Conservation (phyloP, 2,888 invertebrate genomes). For the Julus scanicus region DNA sequence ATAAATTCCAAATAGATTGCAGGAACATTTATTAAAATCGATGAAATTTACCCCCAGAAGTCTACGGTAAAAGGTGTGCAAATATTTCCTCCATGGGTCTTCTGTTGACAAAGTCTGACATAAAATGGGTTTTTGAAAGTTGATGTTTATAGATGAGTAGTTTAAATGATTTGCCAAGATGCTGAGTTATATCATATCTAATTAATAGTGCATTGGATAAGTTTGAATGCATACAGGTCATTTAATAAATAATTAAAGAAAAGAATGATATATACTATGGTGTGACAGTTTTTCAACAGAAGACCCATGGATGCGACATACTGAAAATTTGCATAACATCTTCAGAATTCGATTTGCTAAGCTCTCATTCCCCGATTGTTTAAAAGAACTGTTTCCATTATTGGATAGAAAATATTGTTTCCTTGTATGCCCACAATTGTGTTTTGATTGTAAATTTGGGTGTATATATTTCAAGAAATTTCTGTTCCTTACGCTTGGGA, state of each 20-base stretch:
- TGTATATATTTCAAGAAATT: conserved; percentile 54
- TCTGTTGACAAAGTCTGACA: background rate
- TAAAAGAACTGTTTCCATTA: background rate
- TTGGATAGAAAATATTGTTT: conserved; percentile 55
- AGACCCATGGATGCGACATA: background rate
- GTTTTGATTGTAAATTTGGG: conserved; percentile 57
- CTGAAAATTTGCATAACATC: background rate
- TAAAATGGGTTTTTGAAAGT: too few species aligned
- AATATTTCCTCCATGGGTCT: background rate
- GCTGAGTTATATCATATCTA: background rate
- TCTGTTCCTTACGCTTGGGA: background rate
- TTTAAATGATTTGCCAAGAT: background rate
- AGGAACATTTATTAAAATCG: background rate
- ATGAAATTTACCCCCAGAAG: background rate
- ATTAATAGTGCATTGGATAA: too few species aligned
- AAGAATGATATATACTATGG: too few species aligned
- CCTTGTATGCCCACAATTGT: conserved; percentile 56
- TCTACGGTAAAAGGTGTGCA: background rate
- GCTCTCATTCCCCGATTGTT: too few species aligned
- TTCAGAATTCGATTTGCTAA: background rate
- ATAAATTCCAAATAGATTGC: background rate
- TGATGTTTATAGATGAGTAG: too few species aligned
- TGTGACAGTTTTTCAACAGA: background rate
- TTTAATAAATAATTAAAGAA: too few species aligned
- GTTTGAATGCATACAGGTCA: too few species aligned